Evolutionary conservation across 2,113 vertebrate genomes (phyloP).

Genomic region (Stomatorhinus ivindoensis): DNA sequence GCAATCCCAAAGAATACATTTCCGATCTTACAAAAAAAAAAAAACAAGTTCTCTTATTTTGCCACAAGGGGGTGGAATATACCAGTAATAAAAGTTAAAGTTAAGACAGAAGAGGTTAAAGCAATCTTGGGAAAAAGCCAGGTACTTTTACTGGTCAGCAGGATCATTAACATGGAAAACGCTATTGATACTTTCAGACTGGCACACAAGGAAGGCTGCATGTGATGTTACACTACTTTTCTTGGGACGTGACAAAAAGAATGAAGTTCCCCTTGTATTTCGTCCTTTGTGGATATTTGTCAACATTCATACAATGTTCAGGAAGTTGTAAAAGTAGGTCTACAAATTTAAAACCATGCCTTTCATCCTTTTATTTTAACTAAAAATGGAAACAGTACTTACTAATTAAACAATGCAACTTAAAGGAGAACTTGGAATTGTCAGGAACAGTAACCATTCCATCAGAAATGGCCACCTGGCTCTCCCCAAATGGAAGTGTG

Average conservation of each 20-base stretch:
- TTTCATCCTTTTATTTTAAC: background rate
- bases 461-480: slow-evolving; percentile 96
- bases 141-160: background rate
- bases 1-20: background rate
- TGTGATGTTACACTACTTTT: background rate
- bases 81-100: background rate
- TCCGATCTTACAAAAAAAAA: background rate
- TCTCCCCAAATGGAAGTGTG: slow-evolving; percentile 92
- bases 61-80: background rate
- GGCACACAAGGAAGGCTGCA: background rate
- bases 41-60: background rate
- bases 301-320: background rate
- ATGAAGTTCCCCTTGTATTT: background rate
- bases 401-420: slow-evolving; percentile 88
- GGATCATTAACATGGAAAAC: background rate
- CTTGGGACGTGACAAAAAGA: background rate
- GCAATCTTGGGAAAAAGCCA: background rate
- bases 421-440: slow-evolving; percentile 80
- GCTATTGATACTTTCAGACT: background rate
- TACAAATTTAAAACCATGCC: background rate
- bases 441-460: slow-evolving; percentile 90
- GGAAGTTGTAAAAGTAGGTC: background rate
- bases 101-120: background rate
- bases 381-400: slow-evolving; percentile 36
- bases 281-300: background rate